Percentiles rank a stretch among this genome's conserved stretches.
Evolutionary conservation across 2,797 vertebrate genomes (phyloP).

Genomic region (Tokudaia tokunoshimensis): DNA sequence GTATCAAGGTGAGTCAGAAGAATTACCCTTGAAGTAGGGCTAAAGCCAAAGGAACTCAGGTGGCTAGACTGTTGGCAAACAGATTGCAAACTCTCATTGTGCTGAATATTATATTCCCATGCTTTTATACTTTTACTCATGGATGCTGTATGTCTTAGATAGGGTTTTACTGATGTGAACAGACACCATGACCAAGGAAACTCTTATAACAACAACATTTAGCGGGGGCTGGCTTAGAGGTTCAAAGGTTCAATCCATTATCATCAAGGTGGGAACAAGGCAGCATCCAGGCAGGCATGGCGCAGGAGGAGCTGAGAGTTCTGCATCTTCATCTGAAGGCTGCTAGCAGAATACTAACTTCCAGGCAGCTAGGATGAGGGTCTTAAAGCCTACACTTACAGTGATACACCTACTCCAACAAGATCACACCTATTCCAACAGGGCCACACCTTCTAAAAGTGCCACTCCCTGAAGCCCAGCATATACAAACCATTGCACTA

Average conservation of each 20-base stretch:
- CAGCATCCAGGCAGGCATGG: neutral
- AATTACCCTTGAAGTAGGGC: too few species aligned
- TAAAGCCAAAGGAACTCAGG: fast-evolving
- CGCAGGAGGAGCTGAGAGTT: neutral
- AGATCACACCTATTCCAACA: neutral
- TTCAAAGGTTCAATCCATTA: neutral
- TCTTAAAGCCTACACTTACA: neutral
- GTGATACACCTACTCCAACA: neutral
- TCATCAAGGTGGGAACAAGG: neutral
- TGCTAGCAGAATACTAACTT: neutral
- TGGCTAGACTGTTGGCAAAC: neutral
- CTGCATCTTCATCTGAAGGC: neutral
- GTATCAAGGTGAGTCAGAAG: fast-evolving
- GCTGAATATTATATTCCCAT: neutral
- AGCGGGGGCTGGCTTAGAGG: neutral
- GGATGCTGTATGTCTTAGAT: neutral
- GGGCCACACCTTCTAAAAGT: neutral
- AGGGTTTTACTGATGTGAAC: neutral
- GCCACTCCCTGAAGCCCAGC: neutral
- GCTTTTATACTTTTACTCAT: too few species aligned
- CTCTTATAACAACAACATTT: neutral
- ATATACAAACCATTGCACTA: neutral
- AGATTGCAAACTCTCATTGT: neutral
- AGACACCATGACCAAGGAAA: neutral
- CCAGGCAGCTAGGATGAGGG: neutral